A percentile compares a stretch with the other conserved stretches of the same genome.
Evolutionary conservation across 2,888 invertebrate species (phyloP).

Genomic region (Oligia strigilis): DNA sequence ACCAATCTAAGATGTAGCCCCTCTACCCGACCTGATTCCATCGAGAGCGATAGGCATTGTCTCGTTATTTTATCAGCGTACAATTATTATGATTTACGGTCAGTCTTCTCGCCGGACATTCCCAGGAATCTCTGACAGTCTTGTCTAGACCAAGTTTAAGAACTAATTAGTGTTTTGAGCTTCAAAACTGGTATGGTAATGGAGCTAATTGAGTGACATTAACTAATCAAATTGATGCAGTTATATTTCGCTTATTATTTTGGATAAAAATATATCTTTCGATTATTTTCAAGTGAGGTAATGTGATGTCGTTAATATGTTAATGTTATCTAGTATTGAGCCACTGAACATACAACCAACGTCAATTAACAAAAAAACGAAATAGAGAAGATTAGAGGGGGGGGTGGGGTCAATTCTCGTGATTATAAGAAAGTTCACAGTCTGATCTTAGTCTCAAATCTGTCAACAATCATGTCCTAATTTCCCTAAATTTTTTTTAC

Average conservation of each 20-base stretch:
- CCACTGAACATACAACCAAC: not conserved
- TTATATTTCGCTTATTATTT: not conserved
- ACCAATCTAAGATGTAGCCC: not conserved
- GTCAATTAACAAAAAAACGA: not conserved
- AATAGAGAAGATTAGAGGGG: not conserved
- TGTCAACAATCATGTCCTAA: not conserved
- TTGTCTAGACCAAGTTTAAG: slow-evolving; percentile 8
- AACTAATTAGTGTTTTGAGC: slow-evolving; percentile 25
- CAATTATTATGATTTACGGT: slow-evolving; percentile 61
- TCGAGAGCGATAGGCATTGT: slow-evolving; percentile 42
- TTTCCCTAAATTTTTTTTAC: too few species aligned
- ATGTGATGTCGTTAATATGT: not conserved
- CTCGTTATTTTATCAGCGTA: slow-evolving; percentile 54
- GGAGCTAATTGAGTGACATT: not conserved
- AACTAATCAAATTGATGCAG: too few species aligned
- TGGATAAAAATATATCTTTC: not conserved
- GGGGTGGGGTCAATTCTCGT: not conserved
- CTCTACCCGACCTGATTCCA: slow-evolving; percentile 50
- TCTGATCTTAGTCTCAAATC: not conserved
- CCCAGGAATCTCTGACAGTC: slow-evolving; percentile 38
- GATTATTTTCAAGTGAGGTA: not conserved
- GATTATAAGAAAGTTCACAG: not conserved
- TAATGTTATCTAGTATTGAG: not conserved
- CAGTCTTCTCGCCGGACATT: slow-evolving; percentile 35
- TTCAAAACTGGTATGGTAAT: slow-evolving; percentile 10